Evolutionary conservation across 2,888 invertebrate genomes (phyloP).

Genomic region (Agonopterix arenella): DNA sequence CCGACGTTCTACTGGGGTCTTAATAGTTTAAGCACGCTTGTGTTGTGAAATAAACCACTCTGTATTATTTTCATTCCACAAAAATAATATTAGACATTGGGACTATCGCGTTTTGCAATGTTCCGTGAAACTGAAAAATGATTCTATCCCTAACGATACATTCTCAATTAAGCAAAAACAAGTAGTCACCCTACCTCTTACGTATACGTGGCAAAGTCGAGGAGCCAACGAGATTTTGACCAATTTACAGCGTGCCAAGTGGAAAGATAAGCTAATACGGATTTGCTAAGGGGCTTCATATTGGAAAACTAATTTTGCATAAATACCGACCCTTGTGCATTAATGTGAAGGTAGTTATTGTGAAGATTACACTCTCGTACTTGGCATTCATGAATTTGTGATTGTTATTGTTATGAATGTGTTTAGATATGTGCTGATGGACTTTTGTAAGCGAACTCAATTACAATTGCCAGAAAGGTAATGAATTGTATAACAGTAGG

Average conservation of each 20-base stretch:
- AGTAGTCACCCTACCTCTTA: constrained; percentile 41
- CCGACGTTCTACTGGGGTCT: too few species aligned
- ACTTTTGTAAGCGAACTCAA: too few species aligned
- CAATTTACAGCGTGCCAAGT: constrained; percentile 76
- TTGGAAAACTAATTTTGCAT: constrained; percentile 72
- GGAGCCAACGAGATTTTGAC: constrained; percentile 73
- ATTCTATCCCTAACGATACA: not conserved
- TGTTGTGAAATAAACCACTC: too few species aligned
- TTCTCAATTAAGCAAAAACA: not conserved
- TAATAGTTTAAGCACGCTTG: too few species aligned
- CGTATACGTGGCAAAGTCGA: constrained; percentile 58
- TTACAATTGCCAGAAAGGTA: too few species aligned
- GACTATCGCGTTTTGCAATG: too few species aligned
- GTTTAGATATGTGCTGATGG: too few species aligned
- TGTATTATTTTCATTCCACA: too few species aligned
- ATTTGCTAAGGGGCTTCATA: constrained; percentile 47
- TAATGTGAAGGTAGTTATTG: constrained; percentile 9
- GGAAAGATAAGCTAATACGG: constrained; percentile 74
- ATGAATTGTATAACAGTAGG: too few species aligned
- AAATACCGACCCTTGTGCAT: constrained; percentile 26
- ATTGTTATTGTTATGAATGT: not conserved
- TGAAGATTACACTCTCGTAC: not conserved
- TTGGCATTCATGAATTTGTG: not conserved
- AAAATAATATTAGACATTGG: too few species aligned
- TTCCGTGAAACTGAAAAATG: not conserved